Evolutionary conservation across 2,888 invertebrate genomes (phyloP).

Genomic region (Euplagia quadripunctaria): DNA sequence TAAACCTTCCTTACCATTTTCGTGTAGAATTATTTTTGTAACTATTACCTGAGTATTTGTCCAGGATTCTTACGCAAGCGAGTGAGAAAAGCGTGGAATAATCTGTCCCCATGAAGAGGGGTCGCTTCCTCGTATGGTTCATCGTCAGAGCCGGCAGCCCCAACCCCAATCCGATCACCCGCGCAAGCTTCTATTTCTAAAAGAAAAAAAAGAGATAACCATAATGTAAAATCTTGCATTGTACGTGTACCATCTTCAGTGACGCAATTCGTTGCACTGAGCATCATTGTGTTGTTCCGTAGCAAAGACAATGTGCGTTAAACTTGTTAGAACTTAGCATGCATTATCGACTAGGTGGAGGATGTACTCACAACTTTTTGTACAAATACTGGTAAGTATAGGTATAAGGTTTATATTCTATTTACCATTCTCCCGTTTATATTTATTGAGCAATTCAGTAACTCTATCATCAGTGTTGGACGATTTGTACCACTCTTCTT

Average conservation of each 20-base stretch:
- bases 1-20: too few relatives aligned
- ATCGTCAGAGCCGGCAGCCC: constrained; percentile 72
- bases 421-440: constrained; percentile 79
- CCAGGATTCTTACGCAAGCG: constrained; percentile 92
- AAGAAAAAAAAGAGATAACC: background rate
- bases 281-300: too few relatives aligned
- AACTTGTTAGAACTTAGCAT: too few relatives aligned
- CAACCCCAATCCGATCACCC: constrained; percentile 59
- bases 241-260: too few relatives aligned
- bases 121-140: constrained; percentile 93
- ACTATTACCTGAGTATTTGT: constrained; percentile 92
- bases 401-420: constrained; percentile 2
- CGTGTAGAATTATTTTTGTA: too few relatives aligned
- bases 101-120: constrained; percentile 93
- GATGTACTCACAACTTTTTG: too few relatives aligned
- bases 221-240: background rate
- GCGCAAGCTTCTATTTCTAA: constrained; percentile 68
- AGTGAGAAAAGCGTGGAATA: constrained; percentile 93
- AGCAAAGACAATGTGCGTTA: too few relatives aligned
- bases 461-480: constrained; percentile 69
- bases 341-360: too few relatives aligned
- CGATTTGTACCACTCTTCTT: constrained; percentile 74
- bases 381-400: too few relatives aligned
- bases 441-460: constrained; percentile 77
- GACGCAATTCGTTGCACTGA: too few relatives aligned